A percentile compares a stretch with the other conserved stretches of the same genome.
phyloP scores from a whole-genome alignment of 1,140 invertebrate species.

The Pseudomyrmex flavicornis region DNA sequence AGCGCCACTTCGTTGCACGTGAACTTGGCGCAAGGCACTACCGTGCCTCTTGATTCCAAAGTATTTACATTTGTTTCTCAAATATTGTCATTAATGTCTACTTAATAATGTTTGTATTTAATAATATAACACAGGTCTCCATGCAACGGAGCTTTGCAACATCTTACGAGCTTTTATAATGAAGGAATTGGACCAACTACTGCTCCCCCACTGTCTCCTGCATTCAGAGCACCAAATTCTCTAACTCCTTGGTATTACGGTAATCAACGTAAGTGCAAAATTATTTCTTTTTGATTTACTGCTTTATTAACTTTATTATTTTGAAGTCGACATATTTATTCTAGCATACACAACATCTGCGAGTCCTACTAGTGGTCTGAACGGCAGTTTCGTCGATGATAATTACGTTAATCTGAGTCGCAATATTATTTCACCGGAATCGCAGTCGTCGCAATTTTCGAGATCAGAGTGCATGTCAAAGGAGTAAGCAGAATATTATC shows the following conservation, averaged over 20 bases:
- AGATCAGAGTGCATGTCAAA: slow-evolving; percentile 82
- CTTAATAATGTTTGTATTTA: background rate
- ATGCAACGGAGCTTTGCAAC: slow-evolving; percentile 74
- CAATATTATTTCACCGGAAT: slow-evolving; percentile 77
- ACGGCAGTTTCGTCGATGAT: slow-evolving; percentile 75
- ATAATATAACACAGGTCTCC: slow-evolving; percentile 66
- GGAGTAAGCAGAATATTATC: slow-evolving; percentile 78
- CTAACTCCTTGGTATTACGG: slow-evolving; percentile 86
- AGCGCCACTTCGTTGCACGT: too few relatives aligned
- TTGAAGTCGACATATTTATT: slow-evolving; percentile 38
- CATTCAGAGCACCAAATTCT: slow-evolving; percentile 83
- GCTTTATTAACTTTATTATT: background rate
- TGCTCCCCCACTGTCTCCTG: slow-evolving; percentile 82
- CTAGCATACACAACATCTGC: slow-evolving; percentile 78
- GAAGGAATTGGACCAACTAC: slow-evolving; percentile 81
- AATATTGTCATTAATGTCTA: too few relatives aligned
- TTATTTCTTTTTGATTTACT: too few relatives aligned
- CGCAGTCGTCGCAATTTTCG: slow-evolving; percentile 72
- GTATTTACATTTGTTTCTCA: background rate
- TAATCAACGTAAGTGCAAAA: slow-evolving; percentile 81
- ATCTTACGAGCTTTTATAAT: slow-evolving; percentile 80
- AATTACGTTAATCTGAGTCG: slow-evolving; percentile 85
- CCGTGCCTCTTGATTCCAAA: too few relatives aligned
- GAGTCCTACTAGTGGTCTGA: slow-evolving; percentile 78
- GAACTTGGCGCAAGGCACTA: too few relatives aligned